Evolutionary conservation across 2,888 invertebrate species (phyloP).

Genomic region (Nomada ruficornis): DNA sequence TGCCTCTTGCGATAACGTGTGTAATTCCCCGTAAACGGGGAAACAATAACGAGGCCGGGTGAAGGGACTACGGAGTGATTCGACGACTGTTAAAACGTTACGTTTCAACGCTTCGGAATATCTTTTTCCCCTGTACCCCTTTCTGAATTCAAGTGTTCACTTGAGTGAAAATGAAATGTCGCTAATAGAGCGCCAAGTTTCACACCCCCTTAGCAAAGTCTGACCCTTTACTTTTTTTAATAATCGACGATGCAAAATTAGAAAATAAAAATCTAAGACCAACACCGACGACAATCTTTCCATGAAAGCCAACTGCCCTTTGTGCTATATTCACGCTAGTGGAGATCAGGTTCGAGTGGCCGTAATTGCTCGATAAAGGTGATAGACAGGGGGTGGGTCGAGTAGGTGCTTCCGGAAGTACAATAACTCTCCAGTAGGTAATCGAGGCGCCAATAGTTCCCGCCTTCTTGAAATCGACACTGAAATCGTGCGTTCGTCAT

Average conservation of each 20-base stretch:
- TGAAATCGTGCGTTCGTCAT: background rate
- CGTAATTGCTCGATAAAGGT: slow-evolving; percentile 16
- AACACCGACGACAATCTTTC: slow-evolving; percentile 25
- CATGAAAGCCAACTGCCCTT: no score
- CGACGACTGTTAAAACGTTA: background rate
- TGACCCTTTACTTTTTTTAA: no score
- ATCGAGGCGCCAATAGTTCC: background rate
- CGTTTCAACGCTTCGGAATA: slow-evolving; percentile 2
- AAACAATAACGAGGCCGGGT: slow-evolving; percentile 31
- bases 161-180: background rate
- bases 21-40: slow-evolving; percentile 26
- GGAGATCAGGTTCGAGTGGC: slow-evolving; percentile 6
- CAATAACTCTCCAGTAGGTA: background rate
- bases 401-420: background rate
- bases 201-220: background rate
- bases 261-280: slow-evolving; percentile 18
- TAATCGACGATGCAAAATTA: no score
- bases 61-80: slow-evolving; percentile 8
- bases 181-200: background rate
- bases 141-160: background rate
- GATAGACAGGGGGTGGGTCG: background rate
- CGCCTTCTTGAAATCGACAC: background rate
- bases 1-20: slow-evolving; percentile 15
- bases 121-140: background rate
- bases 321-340: slow-evolving; percentile 8